Evolutionary conservation across 2,113 vertebrate species (phyloP).

Genomic region (Dryoscopus gambensis): DNA sequence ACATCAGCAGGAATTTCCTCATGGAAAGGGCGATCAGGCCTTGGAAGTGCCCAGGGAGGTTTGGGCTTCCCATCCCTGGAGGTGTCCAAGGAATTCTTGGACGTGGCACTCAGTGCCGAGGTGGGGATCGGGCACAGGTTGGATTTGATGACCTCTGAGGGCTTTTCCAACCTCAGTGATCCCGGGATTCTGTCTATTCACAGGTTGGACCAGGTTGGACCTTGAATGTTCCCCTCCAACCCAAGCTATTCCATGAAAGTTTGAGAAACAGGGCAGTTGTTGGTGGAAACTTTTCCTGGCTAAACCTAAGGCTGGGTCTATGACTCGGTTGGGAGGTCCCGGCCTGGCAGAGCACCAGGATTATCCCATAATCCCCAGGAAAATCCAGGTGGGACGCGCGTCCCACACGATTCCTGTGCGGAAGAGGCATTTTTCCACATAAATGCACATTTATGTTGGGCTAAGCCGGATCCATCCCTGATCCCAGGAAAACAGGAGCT

Average conservation of each 20-base stretch:
- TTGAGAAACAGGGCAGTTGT: not conserved
- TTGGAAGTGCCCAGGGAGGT: not conserved
- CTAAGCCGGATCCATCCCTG: not conserved
- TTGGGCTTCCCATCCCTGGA: not conserved
- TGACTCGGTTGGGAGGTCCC: not conserved
- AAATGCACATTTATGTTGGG: fast-evolving
- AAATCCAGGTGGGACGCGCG: not conserved
- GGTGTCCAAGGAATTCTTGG: not conserved
- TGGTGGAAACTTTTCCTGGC: not conserved
- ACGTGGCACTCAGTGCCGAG: not conserved
- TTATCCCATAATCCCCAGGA: not conserved
- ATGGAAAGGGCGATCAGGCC: fast-evolving
- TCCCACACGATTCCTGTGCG: not conserved
- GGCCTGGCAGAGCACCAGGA: not conserved
- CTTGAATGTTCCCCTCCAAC: not conserved
- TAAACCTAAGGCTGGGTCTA: not conserved
- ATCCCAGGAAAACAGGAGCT: not conserved
- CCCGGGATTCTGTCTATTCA: fast-evolving
- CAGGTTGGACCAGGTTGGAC: not conserved
- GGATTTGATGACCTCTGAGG: fast-evolving
- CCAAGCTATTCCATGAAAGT: not conserved
- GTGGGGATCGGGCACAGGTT: fast-evolving
- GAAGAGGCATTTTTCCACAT: not conserved
- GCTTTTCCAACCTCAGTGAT: not conserved
- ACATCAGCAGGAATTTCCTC: fast-evolving